Evolutionary conservation across 2,113 vertebrate species (phyloP).

Genomic region (Brevimyrus niger): DNA sequence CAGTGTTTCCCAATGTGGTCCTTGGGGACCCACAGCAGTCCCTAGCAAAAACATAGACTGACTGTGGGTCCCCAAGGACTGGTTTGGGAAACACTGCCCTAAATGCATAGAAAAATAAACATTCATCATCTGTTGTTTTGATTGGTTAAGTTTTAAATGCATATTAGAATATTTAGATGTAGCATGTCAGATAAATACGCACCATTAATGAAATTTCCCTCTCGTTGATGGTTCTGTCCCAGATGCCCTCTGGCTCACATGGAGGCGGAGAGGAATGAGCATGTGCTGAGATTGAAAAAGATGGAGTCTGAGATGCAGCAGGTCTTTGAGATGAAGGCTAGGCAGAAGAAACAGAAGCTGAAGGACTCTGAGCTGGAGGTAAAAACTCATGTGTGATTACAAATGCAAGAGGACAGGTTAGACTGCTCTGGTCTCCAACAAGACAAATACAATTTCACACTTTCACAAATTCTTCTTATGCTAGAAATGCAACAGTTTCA

Average conservation of each 20-base stretch:
- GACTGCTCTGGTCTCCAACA: not conserved
- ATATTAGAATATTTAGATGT: not conserved
- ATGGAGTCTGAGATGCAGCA: slow-evolving; percentile 74
- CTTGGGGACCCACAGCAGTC: not conserved
- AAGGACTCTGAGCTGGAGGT: slow-evolving; percentile 73
- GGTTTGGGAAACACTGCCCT: not conserved
- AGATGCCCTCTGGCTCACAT: slow-evolving; percentile 71
- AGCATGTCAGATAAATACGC: not conserved
- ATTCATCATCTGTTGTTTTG: not conserved
- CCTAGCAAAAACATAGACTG: not conserved
- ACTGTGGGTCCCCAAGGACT: not conserved
- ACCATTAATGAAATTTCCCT: not conserved
- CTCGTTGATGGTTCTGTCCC: not conserved
- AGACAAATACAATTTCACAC: not conserved
- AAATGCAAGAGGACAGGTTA: not conserved
- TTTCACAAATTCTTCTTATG: not conserved
- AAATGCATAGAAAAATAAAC: not conserved
- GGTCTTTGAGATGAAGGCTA: slow-evolving; percentile 73
- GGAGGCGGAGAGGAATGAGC: slow-evolving; percentile 68
- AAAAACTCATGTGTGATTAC: not conserved
- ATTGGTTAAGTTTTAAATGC: not conserved
- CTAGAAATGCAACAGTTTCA: not conserved
- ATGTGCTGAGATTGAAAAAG: slow-evolving; percentile 73
- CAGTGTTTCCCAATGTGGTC: not conserved
- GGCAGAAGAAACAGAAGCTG: slow-evolving; percentile 72